Evolutionary conservation across 2,797 vertebrate species (phyloP).

Genomic region (Vespertilio murinus): DNA sequence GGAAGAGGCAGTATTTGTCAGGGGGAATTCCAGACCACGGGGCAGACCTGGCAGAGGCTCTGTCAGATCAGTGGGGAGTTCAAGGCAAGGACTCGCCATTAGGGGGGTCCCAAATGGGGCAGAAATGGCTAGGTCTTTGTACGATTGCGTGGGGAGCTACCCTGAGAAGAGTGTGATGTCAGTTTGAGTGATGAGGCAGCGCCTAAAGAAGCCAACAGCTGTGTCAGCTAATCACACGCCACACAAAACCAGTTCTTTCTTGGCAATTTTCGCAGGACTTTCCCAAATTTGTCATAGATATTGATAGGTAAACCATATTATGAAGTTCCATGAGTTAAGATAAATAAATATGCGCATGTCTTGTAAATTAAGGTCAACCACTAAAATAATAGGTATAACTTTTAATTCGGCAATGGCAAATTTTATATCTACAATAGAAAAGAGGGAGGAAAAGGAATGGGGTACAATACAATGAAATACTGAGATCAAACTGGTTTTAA

Average conservation of each 20-base stretch:
- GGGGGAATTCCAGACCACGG: background rate
- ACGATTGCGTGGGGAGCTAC: background rate
- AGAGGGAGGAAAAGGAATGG: background rate
- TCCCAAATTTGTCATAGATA: background rate
- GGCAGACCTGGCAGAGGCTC: background rate
- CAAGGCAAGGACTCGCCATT: background rate
- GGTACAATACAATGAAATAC: background rate
- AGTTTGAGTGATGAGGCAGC: background rate
- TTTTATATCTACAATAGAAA: background rate
- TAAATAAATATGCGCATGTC: background rate
- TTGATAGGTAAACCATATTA: background rate
- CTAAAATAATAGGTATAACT: background rate
- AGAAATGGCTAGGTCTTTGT: background rate
- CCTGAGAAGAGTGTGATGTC: background rate
- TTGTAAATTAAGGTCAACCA: background rate
- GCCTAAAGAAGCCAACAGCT: background rate
- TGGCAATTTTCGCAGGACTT: background rate
- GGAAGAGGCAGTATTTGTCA: background rate
- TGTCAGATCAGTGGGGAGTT: background rate
- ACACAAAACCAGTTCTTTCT: background rate
- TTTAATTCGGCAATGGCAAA: background rate
- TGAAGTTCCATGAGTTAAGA: background rate
- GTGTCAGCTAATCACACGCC: background rate
- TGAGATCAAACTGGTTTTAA: background rate
- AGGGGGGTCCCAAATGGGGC: background rate